These are phyloP conservation scores for Synergus laeviventris DNA, from an alignment of 2,888 invertebrate genomes.

Conservation along the genomic window DNA sequence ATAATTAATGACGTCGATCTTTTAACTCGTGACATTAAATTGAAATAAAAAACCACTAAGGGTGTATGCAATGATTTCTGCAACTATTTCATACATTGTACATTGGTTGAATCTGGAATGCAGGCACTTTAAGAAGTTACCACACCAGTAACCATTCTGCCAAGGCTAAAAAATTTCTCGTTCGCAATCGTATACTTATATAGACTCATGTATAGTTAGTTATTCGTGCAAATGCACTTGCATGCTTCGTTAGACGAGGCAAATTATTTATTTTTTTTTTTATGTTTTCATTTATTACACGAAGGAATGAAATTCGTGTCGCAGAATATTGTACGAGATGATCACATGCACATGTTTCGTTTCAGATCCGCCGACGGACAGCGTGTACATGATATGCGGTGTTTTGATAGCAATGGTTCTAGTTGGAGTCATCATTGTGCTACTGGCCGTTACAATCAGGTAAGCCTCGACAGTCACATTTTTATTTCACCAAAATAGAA, in stretches of 20 bases:
- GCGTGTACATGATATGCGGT: constrained; percentile 90
- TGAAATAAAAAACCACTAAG: background rate
- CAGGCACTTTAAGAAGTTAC: constrained; percentile 40
- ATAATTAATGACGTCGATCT: constrained; percentile 42
- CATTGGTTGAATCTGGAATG: constrained; percentile 43
- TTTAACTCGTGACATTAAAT: constrained; percentile 33
- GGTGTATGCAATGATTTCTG: background rate
- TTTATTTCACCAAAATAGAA: background rate
- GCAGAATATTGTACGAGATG: constrained; percentile 24
- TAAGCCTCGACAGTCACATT: constrained; percentile 72
- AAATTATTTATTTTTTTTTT: constrained; percentile 28
- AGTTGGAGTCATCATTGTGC: constrained; percentile 87
- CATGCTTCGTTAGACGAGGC: constrained; percentile 32
- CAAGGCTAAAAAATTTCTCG: constrained; percentile 42
- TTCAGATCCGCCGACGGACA: constrained; percentile 90
- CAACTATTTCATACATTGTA: constrained; percentile 36
- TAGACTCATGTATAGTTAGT: constrained; percentile 21
- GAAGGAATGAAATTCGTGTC: constrained; percentile 9
- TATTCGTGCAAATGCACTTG: constrained; percentile 39
- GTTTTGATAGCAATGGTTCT: constrained; percentile 90
- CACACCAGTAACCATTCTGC: constrained; percentile 40
- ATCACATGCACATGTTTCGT: constrained; percentile 71
- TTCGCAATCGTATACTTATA: constrained; percentile 34
- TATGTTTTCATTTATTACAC: constrained; percentile 24
- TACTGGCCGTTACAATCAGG: constrained; percentile 90